These are phyloP conservation scores for Perizoma flavofasciatum DNA, from an alignment of 2,888 invertebrate genomes.

Conservation along the genomic window DNA sequence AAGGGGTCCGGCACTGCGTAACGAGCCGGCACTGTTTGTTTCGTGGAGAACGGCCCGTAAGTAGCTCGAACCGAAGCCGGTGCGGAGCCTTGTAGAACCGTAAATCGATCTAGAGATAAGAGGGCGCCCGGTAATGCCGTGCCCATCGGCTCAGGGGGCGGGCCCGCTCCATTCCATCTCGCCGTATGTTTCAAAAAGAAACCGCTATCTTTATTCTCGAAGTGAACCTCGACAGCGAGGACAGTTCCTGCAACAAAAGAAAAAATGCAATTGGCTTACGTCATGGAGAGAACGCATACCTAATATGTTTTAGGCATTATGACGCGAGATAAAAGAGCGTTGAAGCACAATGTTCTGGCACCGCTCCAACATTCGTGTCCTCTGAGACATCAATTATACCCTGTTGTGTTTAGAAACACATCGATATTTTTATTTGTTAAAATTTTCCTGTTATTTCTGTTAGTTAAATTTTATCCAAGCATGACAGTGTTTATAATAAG, in stretches of 20 bases:
- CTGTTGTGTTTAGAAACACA: constrained; percentile 68
- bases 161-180: constrained; percentile 86
- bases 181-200: constrained; percentile 94
- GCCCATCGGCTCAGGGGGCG: constrained; percentile 74
- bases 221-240: constrained; percentile 93
- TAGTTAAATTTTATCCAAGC: constrained; percentile 6
- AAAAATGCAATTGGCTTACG: constrained; percentile 49
- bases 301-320: constrained; percentile 65
- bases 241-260: constrained; percentile 85
- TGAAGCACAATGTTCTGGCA: constrained; percentile 64
- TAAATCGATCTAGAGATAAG: constrained; percentile 93
- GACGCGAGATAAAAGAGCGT: constrained; percentile 69
- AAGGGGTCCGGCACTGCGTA: constrained; percentile 94
- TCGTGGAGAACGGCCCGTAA: constrained; percentile 97
- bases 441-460: constrained; percentile 12
- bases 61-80: constrained; percentile 96
- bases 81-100: constrained; percentile 95
- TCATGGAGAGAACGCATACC: constrained; percentile 51
- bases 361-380: constrained; percentile 64
- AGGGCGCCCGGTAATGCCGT: constrained; percentile 86
- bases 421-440: constrained; percentile 36
- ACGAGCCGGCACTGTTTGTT: constrained; percentile 95
- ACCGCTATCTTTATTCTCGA: constrained; percentile 95
- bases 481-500: constrained; percentile 1
- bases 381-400: constrained; percentile 54